Evolutionary conservation across 2,888 invertebrate genomes (phyloP), one percentile per base, ranked within the genome.

Genomic region (Tanytarsus gracilentus): DNA sequence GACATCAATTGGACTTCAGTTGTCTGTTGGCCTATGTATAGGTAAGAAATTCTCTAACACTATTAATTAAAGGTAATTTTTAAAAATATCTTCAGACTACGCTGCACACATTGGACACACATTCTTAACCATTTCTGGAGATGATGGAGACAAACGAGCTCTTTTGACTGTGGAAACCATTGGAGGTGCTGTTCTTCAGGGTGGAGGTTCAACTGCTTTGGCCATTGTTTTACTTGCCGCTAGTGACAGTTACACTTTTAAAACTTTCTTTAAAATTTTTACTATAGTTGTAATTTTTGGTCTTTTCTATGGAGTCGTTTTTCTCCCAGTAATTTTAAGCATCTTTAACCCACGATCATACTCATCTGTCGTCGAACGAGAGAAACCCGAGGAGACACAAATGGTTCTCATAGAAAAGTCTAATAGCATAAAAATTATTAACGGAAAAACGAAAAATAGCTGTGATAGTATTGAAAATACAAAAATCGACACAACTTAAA

Each of bases 81-180:
- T 11, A 30, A 8, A 8, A 6, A 30, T 11, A 30, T 40, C 16
- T 18, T 40, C 9, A 55, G 55, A 91, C 72, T 90, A 88, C 66
- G 86, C 89, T 0, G 85, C 87, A 2, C 88, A 88, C 68, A 83
- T 88, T 5, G 86, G 87, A 0, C 88, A 89, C 68, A 85, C 86
- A 3, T 90, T 89, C 70, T 77, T 90, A 66, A 84, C 84, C 2
- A 72, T 78, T 16, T 72, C 75, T 16, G 74, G 77, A 40, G 79
- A 79, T 1, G 69, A 75, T 27, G 75, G 75, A 44, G 74, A 78
- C n/a, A 77, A 79, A 14, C 75, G 87, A 63, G 77, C 82, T 0
- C 71, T 81, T 40, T 77, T 79, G 65, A 84, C 88, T 0, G 79
- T 89, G 1, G 78, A 79, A 1, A 80, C 83, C 51, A 88, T 88